Percentiles rank a stretch among this genome's conserved stretches.
Evolutionary conservation across 1,140 invertebrate species (phyloP).

Genomic region (Mamestra configurata): DNA sequence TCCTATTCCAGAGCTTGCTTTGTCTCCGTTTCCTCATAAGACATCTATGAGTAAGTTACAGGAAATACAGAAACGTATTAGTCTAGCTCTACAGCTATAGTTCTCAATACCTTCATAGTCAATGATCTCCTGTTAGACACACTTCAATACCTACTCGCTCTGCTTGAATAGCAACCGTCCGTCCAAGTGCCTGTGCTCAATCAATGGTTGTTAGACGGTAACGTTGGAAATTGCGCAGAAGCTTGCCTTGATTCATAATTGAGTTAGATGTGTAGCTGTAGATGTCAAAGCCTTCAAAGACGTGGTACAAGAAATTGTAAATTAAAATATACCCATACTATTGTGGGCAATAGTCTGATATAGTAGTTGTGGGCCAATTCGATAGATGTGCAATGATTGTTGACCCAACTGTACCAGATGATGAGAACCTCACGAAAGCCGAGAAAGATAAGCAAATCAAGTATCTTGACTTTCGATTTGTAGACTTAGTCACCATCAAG

Average conservation of each 20-base stretch:
- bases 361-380: no score
- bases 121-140: constrained; percentile 6
- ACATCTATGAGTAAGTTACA: not conserved
- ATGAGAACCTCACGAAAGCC: no score
- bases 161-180: constrained; percentile 8
- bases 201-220: not conserved
- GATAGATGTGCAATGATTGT: no score
- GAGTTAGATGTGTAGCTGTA: not conserved
- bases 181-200: not conserved
- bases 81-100: not conserved
- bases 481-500: no score
- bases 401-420: no score
- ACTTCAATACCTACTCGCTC: constrained; percentile 32
- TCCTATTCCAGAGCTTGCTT: not conserved
- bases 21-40: not conserved
- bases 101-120: not conserved
- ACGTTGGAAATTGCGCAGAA: constrained; percentile 6
- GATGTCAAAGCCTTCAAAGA: no score
- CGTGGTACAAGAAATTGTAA: no score
- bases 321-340: no score
- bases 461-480: no score
- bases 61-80: not conserved
- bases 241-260: not conserved
- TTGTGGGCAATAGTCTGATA: no score
- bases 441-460: no score